Conservation (phyloP, 2,113 vertebrate genomes). For the Cyprinus carpio region DNA sequence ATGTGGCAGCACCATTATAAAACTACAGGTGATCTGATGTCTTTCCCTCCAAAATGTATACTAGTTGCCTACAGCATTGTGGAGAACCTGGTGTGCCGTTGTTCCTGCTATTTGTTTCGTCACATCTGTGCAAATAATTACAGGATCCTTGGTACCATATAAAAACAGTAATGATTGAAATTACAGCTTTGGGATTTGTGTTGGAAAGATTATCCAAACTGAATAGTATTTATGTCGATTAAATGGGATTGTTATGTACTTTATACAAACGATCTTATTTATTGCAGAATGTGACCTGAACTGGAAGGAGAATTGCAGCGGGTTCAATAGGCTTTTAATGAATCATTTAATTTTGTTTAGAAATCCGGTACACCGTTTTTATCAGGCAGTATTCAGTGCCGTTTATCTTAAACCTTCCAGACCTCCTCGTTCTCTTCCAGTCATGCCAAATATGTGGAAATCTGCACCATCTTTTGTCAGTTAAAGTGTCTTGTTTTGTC, state of each 20-base stretch:
- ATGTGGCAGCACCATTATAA: not conserved
- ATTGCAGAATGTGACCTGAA: constrained; percentile 63
- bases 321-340: constrained; percentile 13
- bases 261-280: constrained; percentile 66
- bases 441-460: not conserved
- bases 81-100: not conserved
- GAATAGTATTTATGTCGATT: constrained; percentile 12
- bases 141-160: not conserved
- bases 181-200: not conserved
- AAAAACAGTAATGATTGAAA: not conserved
- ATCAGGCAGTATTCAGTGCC: not conserved
- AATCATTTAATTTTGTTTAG: not conserved
- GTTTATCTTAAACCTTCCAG: constrained; percentile 7
- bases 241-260: not conserved
- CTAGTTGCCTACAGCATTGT: not conserved
- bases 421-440: not conserved
- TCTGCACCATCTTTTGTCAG: constrained; percentile 15
- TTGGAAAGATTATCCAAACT: not conserved
- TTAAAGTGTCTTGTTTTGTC: constrained; percentile 4
- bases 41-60: not conserved
- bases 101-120: not conserved
- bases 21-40: constrained; percentile 5
- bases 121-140: constrained; percentile 7
- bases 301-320: constrained; percentile 62
- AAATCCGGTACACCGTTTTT: constrained; percentile 3